Percentiles rank a stretch among this genome's conserved stretches.
Conservation (phyloP, 2,113 vertebrate genomes). For the Felis chaus region DNA sequence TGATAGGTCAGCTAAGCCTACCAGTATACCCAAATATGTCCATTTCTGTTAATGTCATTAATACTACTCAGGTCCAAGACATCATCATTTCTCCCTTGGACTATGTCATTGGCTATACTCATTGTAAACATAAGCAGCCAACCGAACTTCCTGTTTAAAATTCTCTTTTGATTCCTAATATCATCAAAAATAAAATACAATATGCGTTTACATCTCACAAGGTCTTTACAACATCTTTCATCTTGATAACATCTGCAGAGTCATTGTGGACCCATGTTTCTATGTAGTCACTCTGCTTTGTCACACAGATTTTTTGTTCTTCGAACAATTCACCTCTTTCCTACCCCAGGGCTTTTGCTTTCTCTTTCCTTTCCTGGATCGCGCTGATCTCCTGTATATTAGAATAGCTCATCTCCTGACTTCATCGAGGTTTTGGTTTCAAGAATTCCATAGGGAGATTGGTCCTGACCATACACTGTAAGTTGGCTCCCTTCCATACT, state of each 20-base stretch:
- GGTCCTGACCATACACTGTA: background rate
- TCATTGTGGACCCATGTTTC: rapidly evolving
- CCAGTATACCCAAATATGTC: background rate
- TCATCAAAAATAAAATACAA: background rate
- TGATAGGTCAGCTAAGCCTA: background rate
- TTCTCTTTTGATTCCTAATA: background rate
- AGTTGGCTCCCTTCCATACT: background rate
- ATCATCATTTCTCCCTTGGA: background rate
- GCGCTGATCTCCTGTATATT: background rate
- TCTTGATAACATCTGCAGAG: background rate
- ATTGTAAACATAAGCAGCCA: background rate
- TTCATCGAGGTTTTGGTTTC: background rate
- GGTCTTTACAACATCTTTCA: background rate
- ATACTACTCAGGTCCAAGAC: background rate
- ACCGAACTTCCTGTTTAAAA: background rate
- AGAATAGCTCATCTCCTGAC: background rate
- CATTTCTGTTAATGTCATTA: background rate
- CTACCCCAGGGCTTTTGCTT: background rate
- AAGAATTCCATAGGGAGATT: background rate
- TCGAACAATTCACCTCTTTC: background rate
- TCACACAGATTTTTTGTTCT: background rate
- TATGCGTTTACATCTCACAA: background rate
- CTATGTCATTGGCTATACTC: background rate
- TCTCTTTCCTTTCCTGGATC: background rate
- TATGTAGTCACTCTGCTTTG: background rate